These are phyloP conservation scores for Neoitamus cyanurus DNA, from an alignment of 2,888 invertebrate species.

Conservation along the genomic window DNA sequence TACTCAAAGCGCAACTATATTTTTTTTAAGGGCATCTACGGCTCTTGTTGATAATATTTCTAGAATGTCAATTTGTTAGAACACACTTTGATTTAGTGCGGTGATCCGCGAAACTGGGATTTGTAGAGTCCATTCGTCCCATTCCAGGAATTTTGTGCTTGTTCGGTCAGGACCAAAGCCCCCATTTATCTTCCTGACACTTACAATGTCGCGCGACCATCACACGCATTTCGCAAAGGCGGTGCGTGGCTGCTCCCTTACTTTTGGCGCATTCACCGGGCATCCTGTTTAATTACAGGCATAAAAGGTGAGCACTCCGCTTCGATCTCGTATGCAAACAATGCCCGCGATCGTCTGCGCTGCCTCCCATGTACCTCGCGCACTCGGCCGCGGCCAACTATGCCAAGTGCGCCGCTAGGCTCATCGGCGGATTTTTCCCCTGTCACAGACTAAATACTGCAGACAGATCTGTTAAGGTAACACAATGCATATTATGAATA, in stretches of 20 bases:
- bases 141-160: not conserved
- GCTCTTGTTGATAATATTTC: conserved; percentile 28
- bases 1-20: not conserved
- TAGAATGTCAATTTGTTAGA: conserved; percentile 49
- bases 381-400: not conserved
- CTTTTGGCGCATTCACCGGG: not conserved
- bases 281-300: conserved; percentile 38
- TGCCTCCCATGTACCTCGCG: not conserved
- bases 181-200: conserved; percentile 16
- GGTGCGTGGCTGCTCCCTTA: conserved; percentile 4
- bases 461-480: conserved; percentile 6
- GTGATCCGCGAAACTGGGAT: not conserved
- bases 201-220: not conserved
- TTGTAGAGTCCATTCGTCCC: not conserved
- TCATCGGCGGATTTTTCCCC: not conserved
- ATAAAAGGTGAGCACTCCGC: not conserved
- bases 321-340: conserved; percentile 17
- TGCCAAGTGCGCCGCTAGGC: not conserved
- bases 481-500: conserved; percentile 50
- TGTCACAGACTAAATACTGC: conserved; percentile 2
- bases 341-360: conserved; percentile 3
- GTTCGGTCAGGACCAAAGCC: not conserved
- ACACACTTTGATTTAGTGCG: conserved; percentile 49
- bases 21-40: not conserved
- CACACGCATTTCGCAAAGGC: conserved; percentile 14